Conservation (phyloP, 2,113 vertebrate genomes). For the Rostratula benghalensis region DNA sequence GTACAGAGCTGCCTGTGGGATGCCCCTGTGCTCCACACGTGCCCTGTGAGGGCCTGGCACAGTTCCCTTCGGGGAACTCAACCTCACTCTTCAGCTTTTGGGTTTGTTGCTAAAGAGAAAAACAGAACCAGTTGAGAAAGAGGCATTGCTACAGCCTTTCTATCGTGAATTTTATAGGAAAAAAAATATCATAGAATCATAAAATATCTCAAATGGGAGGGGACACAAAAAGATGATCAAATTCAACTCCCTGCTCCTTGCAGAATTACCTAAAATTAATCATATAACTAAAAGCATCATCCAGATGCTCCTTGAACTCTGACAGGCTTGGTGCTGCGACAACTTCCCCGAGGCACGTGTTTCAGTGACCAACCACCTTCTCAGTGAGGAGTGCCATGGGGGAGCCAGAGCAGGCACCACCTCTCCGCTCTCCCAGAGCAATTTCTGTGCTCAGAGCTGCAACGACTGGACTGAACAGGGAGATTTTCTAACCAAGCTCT, state of each 20-base stretch:
- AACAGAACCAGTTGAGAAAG: not conserved
- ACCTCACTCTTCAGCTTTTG: not conserved
- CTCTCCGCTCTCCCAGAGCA: not conserved
- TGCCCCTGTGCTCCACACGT: rapidly evolving
- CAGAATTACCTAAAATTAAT: not conserved
- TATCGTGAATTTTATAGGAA: not conserved
- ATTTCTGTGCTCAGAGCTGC: not conserved
- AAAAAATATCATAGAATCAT: not conserved
- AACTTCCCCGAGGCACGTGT: not conserved
- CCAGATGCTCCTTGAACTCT: not conserved
- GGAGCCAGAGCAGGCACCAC: not conserved
- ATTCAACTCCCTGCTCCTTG: not conserved
- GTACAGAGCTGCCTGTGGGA: not conserved
- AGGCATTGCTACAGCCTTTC: not conserved
- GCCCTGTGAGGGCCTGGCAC: not conserved
- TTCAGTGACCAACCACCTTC: not conserved
- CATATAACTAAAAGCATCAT: not conserved
- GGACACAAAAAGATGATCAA: not conserved
- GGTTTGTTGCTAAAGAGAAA: not conserved
- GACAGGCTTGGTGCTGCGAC: not conserved
- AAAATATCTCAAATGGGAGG: not conserved
- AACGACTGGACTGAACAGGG: not conserved
- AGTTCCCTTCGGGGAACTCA: not conserved
- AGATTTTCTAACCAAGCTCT: not conserved
- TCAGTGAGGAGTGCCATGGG: not conserved